phyloP scores from a whole-genome alignment of 2,113 vertebrate genomes.

The Oxygymnocypris stewartii region DNA sequence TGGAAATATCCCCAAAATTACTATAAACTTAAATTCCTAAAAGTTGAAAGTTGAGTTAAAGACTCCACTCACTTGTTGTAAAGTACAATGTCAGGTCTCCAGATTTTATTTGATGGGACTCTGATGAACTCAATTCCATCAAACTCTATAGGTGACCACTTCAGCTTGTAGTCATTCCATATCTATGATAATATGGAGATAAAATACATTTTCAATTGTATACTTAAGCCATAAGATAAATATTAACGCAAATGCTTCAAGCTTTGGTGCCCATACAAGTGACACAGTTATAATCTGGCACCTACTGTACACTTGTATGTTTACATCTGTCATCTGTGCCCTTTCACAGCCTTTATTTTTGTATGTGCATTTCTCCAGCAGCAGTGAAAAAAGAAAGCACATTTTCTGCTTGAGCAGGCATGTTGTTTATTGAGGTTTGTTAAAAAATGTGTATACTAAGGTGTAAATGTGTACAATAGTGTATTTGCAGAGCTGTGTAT shows the following conservation, averaged over 20 bases:
- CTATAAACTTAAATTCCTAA: not conserved
- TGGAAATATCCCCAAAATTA: not conserved
- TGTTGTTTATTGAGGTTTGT: not conserved
- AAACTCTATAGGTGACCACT: constrained; percentile 85
- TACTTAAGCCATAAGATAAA: not conserved
- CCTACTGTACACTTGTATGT: not conserved
- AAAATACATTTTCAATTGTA: not conserved
- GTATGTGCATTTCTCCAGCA: not conserved
- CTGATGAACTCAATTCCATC: constrained; percentile 90
- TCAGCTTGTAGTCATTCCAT: constrained; percentile 94
- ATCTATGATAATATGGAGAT: constrained; percentile 74
- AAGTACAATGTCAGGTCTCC: constrained; percentile 97
- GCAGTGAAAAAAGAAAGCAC: not conserved
- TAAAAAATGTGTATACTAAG: not conserved
- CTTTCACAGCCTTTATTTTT: not conserved
- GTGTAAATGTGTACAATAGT: not conserved
- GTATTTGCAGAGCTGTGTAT: no score
- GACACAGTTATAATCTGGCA: not conserved
- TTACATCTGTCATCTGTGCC: constrained; percentile 34
- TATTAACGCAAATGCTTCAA: not conserved
- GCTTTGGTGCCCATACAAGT: no score
- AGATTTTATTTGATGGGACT: constrained; percentile 95
- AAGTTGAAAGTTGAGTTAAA: not conserved
- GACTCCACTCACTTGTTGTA: constrained; percentile 90
- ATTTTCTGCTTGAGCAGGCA: not conserved